Evolutionary conservation across 2,113 vertebrate species (phyloP).

Genomic region (Notarius lentiginosus): DNA sequence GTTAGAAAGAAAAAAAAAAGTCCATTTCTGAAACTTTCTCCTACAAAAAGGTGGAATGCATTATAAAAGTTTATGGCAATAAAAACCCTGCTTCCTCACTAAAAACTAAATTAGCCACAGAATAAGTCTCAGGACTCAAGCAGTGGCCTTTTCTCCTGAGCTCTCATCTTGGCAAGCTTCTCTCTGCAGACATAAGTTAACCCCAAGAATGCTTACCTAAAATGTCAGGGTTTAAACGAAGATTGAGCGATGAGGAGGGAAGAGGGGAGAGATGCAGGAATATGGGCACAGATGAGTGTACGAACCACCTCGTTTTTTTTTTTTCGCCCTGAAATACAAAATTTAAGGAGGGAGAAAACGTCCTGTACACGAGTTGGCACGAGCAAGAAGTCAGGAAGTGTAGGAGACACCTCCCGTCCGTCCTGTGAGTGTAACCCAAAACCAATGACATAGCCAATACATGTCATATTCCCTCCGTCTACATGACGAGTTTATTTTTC

Average conservation of each 20-base stretch:
- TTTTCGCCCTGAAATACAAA: slow-evolving; percentile 21
- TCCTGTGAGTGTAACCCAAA: slow-evolving; percentile 73
- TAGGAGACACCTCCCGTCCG: slow-evolving; percentile 74
- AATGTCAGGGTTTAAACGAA: slow-evolving; percentile 73
- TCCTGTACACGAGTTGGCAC: slow-evolving; percentile 72
- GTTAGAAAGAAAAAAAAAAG: slow-evolving; percentile 18
- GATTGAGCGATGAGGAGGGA: slow-evolving; percentile 73
- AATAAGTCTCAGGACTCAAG: slow-evolving; percentile 61
- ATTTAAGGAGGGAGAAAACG: slow-evolving; percentile 52
- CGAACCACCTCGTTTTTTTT: slow-evolving; percentile 53
- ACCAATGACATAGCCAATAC: slow-evolving; percentile 77
- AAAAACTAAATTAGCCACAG: slow-evolving; percentile 68
- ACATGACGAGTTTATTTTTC: slow-evolving; percentile 77
- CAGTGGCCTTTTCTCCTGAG: slow-evolving; percentile 64
- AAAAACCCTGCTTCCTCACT: slow-evolving; percentile 65
- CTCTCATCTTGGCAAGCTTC: slow-evolving; percentile 67
- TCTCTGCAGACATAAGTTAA: slow-evolving; percentile 70
- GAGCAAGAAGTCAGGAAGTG: slow-evolving; percentile 74
- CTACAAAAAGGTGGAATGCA: slow-evolving; percentile 52
- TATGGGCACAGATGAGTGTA: slow-evolving; percentile 56
- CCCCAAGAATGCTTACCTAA: slow-evolving; percentile 66
- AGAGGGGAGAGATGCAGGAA: slow-evolving; percentile 64
- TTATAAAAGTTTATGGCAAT: slow-evolving; percentile 51
- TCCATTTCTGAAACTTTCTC: slow-evolving; percentile 53
- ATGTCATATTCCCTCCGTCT: slow-evolving; percentile 74